Evolutionary conservation across 2,113 vertebrate genomes (phyloP).

Genomic region (Chloroceryle aenea): DNA sequence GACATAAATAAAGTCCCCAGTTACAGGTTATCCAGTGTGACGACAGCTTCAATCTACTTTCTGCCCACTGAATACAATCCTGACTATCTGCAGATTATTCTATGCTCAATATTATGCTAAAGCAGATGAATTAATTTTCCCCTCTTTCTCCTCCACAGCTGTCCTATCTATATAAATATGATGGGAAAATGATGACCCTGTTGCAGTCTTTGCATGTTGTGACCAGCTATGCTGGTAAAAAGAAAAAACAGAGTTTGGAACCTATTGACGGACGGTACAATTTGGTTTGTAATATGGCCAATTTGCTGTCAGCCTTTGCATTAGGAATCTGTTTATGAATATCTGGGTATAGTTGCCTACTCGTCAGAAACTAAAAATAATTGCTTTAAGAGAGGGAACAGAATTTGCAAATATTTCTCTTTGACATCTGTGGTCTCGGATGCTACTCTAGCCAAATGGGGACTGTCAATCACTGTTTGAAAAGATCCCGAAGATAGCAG

Average conservation of each 20-base stretch:
- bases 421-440: slow-evolving; percentile 38
- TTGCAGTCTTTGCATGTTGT: background rate
- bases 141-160: background rate
- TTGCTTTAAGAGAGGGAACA: slow-evolving; percentile 20
- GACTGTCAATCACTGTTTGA: slow-evolving; percentile 29
- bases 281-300: slow-evolving; percentile 9
- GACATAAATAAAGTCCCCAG: background rate
- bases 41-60: background rate
- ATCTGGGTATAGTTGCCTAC: slow-evolving; percentile 6
- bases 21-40: background rate
- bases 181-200: background rate
- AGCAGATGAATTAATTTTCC: background rate
- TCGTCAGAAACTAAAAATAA: slow-evolving; percentile 55
- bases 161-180: background rate
- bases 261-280: background rate
- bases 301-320: slow-evolving; percentile 22
- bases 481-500: slow-evolving; percentile 31
- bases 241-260: slow-evolving; percentile 14
- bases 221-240: background rate
- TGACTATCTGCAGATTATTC: background rate
- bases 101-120: background rate
- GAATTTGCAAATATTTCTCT: slow-evolving; percentile 61
- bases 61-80: background rate
- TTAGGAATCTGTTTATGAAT: slow-evolving; percentile 42
- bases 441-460: slow-evolving; percentile 12